A percentile compares a stretch with the other conserved stretches of the same genome.
Conservation (phyloP, 2,888 invertebrate species). For the Chalcis sispes region DNA sequence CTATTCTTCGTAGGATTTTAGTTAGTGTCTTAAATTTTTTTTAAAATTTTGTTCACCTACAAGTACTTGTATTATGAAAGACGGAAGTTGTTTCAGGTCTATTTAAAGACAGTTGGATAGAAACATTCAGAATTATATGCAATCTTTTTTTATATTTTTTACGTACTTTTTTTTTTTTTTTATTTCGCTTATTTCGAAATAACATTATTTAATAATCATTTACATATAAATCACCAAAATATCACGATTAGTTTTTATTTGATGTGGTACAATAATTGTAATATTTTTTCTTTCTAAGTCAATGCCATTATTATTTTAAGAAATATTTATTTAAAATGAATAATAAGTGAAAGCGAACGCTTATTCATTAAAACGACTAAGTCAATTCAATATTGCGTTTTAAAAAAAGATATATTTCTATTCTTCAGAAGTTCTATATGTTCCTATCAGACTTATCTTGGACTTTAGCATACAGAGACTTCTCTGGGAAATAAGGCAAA, state of each 20-base stretch:
- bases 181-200: constrained; percentile 25
- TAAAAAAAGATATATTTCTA: neutral
- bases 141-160: constrained; percentile 20
- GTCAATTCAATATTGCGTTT: too few species aligned
- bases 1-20: neutral
- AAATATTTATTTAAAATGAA: too few species aligned
- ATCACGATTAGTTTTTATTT: constrained; percentile 44
- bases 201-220: constrained; percentile 26
- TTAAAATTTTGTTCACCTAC: constrained; percentile 35
- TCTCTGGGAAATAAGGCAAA: constrained; percentile 18
- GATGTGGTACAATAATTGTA: constrained; percentile 17
- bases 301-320: neutral
- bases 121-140: constrained; percentile 39
- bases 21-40: constrained; percentile 21
- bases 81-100: constrained; percentile 46
- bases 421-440: constrained; percentile 19
- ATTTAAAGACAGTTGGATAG: constrained; percentile 36
- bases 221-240: constrained; percentile 18
- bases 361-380: too few species aligned
- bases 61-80: constrained; percentile 50
- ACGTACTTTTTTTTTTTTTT: neutral
- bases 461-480: constrained; percentile 13
- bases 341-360: too few species aligned
- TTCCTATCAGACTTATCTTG: constrained; percentile 41
- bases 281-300: neutral